Evolutionary conservation across 2,113 vertebrate genomes (phyloP).

Genomic region (Pipra filicauda): DNA sequence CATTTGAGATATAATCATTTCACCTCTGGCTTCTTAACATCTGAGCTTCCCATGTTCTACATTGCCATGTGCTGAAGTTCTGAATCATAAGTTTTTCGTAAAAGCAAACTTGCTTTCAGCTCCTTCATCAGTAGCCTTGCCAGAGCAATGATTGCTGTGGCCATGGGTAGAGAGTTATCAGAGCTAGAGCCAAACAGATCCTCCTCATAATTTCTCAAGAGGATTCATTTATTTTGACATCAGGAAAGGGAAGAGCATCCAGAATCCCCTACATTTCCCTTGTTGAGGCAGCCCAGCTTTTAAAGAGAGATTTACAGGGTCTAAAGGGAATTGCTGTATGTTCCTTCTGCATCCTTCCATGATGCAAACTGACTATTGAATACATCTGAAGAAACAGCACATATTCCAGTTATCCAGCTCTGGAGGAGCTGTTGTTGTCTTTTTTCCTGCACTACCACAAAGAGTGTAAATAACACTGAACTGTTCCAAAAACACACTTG

Average conservation of each 20-base stretch:
- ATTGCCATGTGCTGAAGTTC: neutral
- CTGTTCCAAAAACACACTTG: neutral
- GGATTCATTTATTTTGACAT: neutral
- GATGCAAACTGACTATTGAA: neutral
- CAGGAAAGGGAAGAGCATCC: neutral
- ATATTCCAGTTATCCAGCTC: neutral
- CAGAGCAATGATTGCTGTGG: neutral
- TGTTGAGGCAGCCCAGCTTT: neutral
- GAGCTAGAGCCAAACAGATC: neutral
- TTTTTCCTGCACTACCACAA: fast-evolving
- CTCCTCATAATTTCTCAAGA: neutral
- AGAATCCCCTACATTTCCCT: neutral
- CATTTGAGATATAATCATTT: neutral
- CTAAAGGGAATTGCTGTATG: neutral
- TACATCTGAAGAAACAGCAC: neutral
- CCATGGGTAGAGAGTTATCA: neutral
- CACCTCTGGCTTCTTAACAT: neutral
- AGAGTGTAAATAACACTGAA: neutral
- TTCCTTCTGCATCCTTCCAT: neutral
- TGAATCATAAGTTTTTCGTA: neutral
- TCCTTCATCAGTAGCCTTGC: neutral
- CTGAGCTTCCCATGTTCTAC: neutral
- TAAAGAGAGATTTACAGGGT: neutral
- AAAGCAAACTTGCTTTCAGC: neutral
- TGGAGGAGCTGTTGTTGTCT: neutral